Percentiles rank a stretch among this genome's conserved stretches.
These are phyloP conservation scores for Agonum fuliginosum DNA, from an alignment of 2,888 invertebrate genomes.

Conservation along the genomic window DNA sequence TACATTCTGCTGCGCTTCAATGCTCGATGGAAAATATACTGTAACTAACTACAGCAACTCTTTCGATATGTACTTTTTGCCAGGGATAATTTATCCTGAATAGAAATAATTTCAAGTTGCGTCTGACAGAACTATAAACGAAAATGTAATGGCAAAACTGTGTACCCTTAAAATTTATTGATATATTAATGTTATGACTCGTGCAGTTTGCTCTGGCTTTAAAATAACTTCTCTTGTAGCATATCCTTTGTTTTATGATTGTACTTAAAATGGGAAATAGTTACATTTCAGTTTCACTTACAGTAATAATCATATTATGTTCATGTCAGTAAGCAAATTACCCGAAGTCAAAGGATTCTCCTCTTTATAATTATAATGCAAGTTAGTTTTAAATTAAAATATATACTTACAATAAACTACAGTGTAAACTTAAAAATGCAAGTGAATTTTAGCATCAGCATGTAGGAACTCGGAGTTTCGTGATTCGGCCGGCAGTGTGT, in stretches of 20 bases:
- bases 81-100: constrained; percentile 3
- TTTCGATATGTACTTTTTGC: constrained; percentile 19
- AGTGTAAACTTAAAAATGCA: too few species aligned
- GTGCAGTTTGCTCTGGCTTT: constrained; percentile 17
- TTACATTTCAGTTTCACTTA: background rate
- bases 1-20: background rate
- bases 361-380: too few species aligned
- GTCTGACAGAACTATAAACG: constrained; percentile 20
- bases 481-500: too few species aligned
- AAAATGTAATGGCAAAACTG: constrained; percentile 32
- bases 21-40: background rate
- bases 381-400: too few species aligned
- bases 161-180: constrained; percentile 48
- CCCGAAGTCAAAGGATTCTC: too few species aligned
- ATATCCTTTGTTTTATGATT: constrained; percentile 17
- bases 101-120: constrained; percentile 18
- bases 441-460: too few species aligned
- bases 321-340: too few species aligned
- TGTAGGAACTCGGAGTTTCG: too few species aligned
- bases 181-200: constrained; percentile 39
- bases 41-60: background rate
- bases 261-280: background rate
- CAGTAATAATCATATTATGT: background rate
- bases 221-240: constrained; percentile 13
- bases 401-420: too few species aligned